Evolutionary conservation across 23 tunicate genomes (phyloP).

Genomic region (Ciona savignyi): DNA sequence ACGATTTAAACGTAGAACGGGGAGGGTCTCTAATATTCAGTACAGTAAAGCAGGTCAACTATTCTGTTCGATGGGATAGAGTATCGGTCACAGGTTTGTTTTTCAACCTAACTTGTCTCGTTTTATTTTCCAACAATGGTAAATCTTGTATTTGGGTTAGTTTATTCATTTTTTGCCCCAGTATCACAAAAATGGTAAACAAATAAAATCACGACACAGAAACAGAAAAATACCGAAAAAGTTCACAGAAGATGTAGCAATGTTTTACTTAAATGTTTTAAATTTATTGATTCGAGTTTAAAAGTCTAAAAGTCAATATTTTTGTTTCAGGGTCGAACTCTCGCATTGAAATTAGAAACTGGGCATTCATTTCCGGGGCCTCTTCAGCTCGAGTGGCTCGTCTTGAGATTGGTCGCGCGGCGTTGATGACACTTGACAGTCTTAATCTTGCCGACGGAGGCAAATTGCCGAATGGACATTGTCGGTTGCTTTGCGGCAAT

Average conservation of each 20-base stretch:
- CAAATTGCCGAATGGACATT: not conserved
- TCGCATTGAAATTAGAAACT: conserved; percentile 4
- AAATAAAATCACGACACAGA: too few relatives aligned
- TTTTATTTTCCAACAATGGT: not conserved
- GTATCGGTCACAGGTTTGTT: conserved; percentile 1
- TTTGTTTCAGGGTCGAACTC: not conserved
- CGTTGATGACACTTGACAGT: conserved; percentile 4
- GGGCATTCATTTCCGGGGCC: conserved; percentile 1
- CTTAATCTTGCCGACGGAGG: not conserved
- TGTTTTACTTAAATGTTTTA: too few relatives aligned
- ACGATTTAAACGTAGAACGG: not conserved
- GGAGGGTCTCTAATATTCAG: not conserved
- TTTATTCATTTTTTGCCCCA: not conserved
- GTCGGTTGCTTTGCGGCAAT: not conserved
- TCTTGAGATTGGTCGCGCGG: conserved; percentile 1
- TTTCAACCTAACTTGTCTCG: not conserved
- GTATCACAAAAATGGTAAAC: too few relatives aligned
- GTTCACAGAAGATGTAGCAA: too few relatives aligned
- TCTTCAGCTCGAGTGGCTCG: not conserved
- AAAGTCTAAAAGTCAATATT: too few relatives aligned
- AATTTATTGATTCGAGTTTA: too few relatives aligned
- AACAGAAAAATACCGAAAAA: too few relatives aligned
- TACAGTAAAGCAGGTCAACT: conserved; percentile 1
- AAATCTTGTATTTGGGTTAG: not conserved
- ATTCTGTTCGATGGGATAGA: not conserved